Percentiles rank a stretch among this genome's conserved stretches.
These are phyloP conservation scores for Talpa occidentalis DNA, from an alignment of 2,113 vertebrate genomes.

Conservation along the genomic window DNA sequence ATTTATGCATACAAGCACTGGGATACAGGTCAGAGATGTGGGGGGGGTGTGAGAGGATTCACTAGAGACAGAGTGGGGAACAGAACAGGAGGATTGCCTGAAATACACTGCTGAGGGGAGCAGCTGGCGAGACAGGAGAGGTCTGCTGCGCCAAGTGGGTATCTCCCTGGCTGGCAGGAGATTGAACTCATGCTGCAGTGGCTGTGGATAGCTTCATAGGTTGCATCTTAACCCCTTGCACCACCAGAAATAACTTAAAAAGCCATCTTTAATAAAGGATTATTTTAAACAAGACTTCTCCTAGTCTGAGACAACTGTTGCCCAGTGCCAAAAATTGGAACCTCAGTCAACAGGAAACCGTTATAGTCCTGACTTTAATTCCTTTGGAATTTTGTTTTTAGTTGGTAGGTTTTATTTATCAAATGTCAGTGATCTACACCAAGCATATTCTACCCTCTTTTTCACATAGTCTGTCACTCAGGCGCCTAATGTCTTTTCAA, in stretches of 20 bases:
- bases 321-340: neutral
- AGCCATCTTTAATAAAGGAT: neutral
- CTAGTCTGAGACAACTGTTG: neutral
- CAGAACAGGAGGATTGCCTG: too few species aligned
- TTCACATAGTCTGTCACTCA: neutral
- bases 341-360: neutral
- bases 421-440: neutral
- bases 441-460: neutral
- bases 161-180: too few species aligned
- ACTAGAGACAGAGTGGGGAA: too few species aligned
- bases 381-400: neutral
- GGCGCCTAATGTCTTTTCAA: neutral
- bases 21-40: too few species aligned
- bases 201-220: too few species aligned
- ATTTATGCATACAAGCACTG: too few species aligned
- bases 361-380: neutral
- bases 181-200: too few species aligned
- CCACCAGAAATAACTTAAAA: neutral
- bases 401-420: neutral
- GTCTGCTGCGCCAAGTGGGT: too few species aligned
- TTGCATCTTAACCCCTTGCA: too few species aligned
- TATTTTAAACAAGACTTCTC: neutral
- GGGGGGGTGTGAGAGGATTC: too few species aligned
- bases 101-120: too few species aligned
- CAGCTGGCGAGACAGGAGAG: too few species aligned